Percentiles rank a stretch among this genome's conserved stretches.
Conservation (phyloP, 2,888 invertebrate species). For the Philaethria dido region DNA sequence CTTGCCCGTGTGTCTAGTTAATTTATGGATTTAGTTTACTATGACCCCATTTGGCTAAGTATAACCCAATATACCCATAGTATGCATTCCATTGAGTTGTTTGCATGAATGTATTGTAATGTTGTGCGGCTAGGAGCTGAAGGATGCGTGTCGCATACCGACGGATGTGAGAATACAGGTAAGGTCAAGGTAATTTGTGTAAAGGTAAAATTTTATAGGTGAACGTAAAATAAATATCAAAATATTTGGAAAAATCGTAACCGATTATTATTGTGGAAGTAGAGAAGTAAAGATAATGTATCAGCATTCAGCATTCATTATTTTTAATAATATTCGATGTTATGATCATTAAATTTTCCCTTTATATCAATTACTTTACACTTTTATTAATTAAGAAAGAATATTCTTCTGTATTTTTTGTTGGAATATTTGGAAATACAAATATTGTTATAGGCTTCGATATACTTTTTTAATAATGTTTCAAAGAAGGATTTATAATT, state of each 20-base stretch:
- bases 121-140: conserved; percentile 90
- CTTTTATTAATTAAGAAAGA: background rate
- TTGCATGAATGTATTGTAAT: conserved; percentile 86
- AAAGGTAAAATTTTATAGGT: conserved; percentile 19
- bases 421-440: background rate
- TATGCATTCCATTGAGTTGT: conserved; percentile 55
- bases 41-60: conserved; percentile 52
- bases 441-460: background rate
- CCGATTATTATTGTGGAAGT: background rate
- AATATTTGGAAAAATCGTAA: too few species aligned
- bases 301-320: background rate
- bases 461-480: too few species aligned
- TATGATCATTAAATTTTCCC: background rate
- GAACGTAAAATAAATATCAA: background rate
- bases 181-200: conserved; percentile 70
- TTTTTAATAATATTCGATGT: background rate
- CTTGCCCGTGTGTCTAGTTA: conserved; percentile 12
- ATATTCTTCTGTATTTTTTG: background rate
- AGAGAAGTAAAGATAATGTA: background rate
- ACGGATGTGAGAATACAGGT: conserved; percentile 97
- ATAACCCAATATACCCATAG: conserved; percentile 48
- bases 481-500: too few species aligned
- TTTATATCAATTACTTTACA: background rate
- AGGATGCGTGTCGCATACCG: conserved; percentile 96
- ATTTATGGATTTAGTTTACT: conserved; percentile 12